Conservation (phyloP, 2,113 vertebrate species). For the Phrynosoma blainvillii region DNA sequence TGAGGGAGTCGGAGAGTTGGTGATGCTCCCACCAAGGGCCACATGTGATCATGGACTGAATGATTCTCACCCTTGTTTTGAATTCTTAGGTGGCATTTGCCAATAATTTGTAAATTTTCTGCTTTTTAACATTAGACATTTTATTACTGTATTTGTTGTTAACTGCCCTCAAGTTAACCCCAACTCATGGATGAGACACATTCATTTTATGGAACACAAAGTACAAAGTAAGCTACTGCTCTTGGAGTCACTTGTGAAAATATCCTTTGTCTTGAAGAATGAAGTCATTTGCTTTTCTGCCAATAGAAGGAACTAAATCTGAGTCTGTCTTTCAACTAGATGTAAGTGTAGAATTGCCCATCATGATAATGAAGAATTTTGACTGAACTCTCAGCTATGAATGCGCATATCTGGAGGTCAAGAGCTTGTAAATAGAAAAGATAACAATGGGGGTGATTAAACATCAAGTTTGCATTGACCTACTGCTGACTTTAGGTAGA, state of each 20-base stretch:
- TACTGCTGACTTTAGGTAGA: not conserved
- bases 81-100: not conserved
- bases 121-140: not conserved
- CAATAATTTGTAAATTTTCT: not conserved
- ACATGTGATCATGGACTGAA: too few relatives aligned
- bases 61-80: not conserved
- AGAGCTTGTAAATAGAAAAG: constrained; percentile 6
- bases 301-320: not conserved
- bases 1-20: too few relatives aligned
- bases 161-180: too few relatives aligned
- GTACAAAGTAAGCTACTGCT: not conserved
- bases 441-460: not conserved
- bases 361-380: not conserved
- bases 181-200: too few relatives aligned
- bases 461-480: not conserved
- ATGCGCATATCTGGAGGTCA: not conserved
- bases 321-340: not conserved
- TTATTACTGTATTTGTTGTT: too few relatives aligned
- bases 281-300: not conserved
- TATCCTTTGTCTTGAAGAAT: not conserved
- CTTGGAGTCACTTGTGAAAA: not conserved
- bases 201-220: not conserved
- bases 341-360: not conserved
- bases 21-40: not conserved
- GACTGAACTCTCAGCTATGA: not conserved